Percentiles rank a stretch among this genome's conserved stretches.
Evolutionary conservation across 2,113 vertebrate genomes (phyloP).

Genomic region (Triplophysa dalaica): DNA sequence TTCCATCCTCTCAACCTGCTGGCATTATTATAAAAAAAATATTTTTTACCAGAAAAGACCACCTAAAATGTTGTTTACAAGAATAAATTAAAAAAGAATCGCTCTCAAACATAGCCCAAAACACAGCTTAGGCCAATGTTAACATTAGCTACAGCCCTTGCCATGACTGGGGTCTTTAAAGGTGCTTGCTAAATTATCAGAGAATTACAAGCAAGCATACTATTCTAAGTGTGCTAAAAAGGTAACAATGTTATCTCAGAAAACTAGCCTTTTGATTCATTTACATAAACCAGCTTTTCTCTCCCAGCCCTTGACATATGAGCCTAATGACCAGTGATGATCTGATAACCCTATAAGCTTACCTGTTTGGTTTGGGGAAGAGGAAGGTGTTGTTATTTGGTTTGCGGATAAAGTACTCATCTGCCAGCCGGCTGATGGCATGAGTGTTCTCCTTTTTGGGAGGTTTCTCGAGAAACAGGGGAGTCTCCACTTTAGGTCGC

Average conservation of each 20-base stretch:
- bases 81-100: no score
- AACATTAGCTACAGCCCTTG: neutral
- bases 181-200: neutral
- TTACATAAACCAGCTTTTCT: neutral
- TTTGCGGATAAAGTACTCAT: constrained; percentile 91
- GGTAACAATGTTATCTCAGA: neutral
- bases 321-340: neutral
- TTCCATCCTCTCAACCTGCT: no score
- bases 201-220: neutral
- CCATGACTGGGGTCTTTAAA: neutral
- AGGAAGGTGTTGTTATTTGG: constrained; percentile 76
- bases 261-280: neutral
- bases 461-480: constrained; percentile 63
- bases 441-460: constrained; percentile 63
- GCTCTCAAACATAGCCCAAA: neutral
- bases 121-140: neutral
- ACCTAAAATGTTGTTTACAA: no score
- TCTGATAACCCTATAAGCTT: constrained; percentile 9
- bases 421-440: constrained; percentile 68
- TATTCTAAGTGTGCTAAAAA: neutral
- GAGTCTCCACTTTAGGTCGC: constrained; percentile 80
- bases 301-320: neutral
- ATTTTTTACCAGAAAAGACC: no score
- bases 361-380: constrained; percentile 83
- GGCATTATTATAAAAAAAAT: no score